Evolutionary conservation across 2,797 vertebrate species (phyloP).

Genomic region (Thripadectes ignobilis): DNA sequence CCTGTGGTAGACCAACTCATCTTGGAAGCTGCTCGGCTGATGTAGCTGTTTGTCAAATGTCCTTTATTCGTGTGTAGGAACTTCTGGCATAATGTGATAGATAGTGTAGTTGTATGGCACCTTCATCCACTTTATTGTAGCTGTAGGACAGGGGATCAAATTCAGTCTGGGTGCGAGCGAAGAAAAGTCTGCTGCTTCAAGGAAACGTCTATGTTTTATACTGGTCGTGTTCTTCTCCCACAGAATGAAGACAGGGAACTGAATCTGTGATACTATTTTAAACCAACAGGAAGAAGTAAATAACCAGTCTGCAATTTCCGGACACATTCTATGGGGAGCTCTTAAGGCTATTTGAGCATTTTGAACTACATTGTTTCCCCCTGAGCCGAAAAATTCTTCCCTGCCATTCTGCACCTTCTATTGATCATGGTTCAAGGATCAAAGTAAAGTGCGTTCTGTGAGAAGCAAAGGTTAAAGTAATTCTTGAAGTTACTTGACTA

Average conservation of each 20-base stretch:
- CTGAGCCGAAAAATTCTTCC: constrained; percentile 47
- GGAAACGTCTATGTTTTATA: background rate
- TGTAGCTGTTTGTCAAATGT: background rate
- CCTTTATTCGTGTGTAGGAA: background rate
- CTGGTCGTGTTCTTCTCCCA: background rate
- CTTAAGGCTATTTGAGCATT: constrained; percentile 59
- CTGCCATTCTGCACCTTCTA: constrained; percentile 57
- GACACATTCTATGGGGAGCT: constrained; percentile 8
- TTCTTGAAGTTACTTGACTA: constrained; percentile 34
- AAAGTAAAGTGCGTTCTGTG: constrained; percentile 56
- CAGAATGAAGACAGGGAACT: background rate
- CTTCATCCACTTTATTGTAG: background rate
- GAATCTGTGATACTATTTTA: background rate
- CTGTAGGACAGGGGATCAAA: background rate
- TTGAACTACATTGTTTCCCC: constrained; percentile 53
- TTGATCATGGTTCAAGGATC: constrained; percentile 65
- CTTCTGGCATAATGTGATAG: background rate
- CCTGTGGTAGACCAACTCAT: background rate
- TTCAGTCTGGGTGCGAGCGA: background rate
- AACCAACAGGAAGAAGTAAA: background rate
- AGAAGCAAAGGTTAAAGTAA: constrained; percentile 63
- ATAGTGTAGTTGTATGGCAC: background rate
- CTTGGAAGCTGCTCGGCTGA: constrained; percentile 7
- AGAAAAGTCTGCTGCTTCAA: background rate
- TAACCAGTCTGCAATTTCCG: background rate